phyloP scores from a whole-genome alignment of 2,888 invertebrate species.

The Fragum whitleyi region DNA sequence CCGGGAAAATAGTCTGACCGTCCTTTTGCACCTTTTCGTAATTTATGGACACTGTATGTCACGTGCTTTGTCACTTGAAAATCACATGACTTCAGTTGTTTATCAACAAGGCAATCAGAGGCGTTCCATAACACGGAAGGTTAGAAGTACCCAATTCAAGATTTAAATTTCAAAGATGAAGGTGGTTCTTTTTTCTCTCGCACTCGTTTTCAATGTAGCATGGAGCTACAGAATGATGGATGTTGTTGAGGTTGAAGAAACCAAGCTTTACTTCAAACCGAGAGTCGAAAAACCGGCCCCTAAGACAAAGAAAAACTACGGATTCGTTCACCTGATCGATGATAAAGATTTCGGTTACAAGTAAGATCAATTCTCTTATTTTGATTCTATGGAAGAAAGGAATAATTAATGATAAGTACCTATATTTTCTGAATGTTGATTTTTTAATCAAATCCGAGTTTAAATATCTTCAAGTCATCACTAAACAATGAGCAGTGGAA shows the following conservation, averaged over 20 bases:
- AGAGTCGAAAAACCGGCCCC: not conserved
- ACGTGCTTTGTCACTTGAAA: too few relatives aligned
- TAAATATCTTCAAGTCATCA: too few relatives aligned
- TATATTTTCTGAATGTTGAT: too few relatives aligned
- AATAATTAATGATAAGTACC: too few relatives aligned
- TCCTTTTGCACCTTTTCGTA: too few relatives aligned
- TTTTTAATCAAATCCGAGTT: too few relatives aligned
- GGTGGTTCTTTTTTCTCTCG: not conserved
- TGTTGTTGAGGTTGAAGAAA: not conserved
- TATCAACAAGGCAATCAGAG: not conserved
- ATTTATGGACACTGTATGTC: too few relatives aligned
- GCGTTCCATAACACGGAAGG: not conserved
- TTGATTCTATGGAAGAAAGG: too few relatives aligned
- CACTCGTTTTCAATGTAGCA: not conserved
- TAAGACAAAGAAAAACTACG: conserved; percentile 38
- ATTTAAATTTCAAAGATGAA: not conserved
- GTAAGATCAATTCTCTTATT: conserved; percentile 37
- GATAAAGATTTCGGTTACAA: conserved; percentile 55
- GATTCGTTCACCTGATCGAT: conserved; percentile 33
- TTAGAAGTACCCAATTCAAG: not conserved
- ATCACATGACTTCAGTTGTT: not conserved
- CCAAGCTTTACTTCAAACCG: not conserved
- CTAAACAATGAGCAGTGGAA: too few relatives aligned
- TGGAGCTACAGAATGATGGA: not conserved
- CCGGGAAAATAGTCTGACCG: too few relatives aligned